These are phyloP conservation scores for Boulengeromyrus knoepffleri DNA, from an alignment of 2,113 vertebrate species.

Conservation along the genomic window DNA sequence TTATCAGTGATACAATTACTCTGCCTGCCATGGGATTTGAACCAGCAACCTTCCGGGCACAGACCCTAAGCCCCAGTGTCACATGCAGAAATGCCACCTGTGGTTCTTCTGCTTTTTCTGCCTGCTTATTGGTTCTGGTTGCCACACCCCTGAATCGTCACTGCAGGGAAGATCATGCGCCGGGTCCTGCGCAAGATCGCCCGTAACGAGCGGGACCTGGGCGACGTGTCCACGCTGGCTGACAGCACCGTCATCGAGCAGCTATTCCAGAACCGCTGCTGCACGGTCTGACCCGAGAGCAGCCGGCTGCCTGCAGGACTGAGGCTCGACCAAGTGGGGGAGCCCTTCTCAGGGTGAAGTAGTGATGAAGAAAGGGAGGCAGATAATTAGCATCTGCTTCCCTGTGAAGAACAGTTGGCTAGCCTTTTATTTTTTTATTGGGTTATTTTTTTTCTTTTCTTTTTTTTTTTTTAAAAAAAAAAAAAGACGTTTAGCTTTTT, in stretches of 20 bases:
- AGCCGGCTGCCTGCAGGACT: background rate
- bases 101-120: background rate
- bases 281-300: conserved; percentile 52
- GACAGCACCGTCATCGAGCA: conserved; percentile 76
- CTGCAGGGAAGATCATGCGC: conserved; percentile 88
- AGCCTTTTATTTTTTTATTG: background rate
- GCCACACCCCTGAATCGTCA: background rate
- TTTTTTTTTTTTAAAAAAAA: background rate
- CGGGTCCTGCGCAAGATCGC: conserved; percentile 86
- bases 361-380: background rate
- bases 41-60: background rate
- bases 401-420: background rate
- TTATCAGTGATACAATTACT: background rate
- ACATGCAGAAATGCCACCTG: background rate
- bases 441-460: background rate
- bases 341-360: background rate
- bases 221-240: conserved; percentile 84
- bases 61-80: background rate
- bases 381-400: background rate
- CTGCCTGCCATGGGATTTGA: background rate
- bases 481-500: background rate
- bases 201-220: conserved; percentile 78
- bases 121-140: background rate
- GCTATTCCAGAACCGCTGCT: conserved; percentile 78
- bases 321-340: background rate